A percentile compares a stretch with the other conserved stretches of the same genome.
Evolutionary conservation across 2,888 invertebrate species (phyloP).

Genomic region (Tillus elongatus): DNA sequence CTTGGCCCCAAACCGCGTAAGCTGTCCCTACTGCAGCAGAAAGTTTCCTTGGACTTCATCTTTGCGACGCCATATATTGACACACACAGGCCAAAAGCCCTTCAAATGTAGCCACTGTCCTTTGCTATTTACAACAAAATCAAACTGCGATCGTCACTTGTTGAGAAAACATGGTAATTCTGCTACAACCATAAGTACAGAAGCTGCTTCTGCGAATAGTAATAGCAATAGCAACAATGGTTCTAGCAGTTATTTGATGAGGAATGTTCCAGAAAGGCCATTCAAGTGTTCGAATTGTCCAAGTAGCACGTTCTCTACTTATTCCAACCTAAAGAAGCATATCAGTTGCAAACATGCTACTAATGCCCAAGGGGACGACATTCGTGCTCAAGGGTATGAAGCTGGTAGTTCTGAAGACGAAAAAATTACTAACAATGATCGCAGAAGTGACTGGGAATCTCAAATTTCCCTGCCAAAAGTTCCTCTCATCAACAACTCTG

Average conservation of each 20-base stretch:
- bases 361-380: constrained; percentile 39
- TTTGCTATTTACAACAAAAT: constrained; percentile 90
- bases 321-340: constrained; percentile 72
- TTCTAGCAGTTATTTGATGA: constrained; percentile 45
- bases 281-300: constrained; percentile 75
- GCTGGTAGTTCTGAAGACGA: constrained; percentile 41
- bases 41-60: constrained; percentile 97
- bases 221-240: constrained; percentile 24
- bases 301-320: constrained; percentile 71
- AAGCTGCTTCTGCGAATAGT: constrained; percentile 20
- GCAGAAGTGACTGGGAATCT: constrained; percentile 32
- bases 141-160: constrained; percentile 92
- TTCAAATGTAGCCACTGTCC: constrained; percentile 92
- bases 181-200: constrained; percentile 37
- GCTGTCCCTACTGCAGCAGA: constrained; percentile 86
- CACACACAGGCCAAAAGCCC: constrained; percentile 94
- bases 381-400: constrained; percentile 40
- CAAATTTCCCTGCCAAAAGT: constrained; percentile 30
- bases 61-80: constrained; percentile 84
- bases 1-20: constrained; percentile 86
- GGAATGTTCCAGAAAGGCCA: constrained; percentile 66
- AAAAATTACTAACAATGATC: constrained; percentile 37
- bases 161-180: constrained; percentile 72
- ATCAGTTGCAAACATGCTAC: constrained; percentile 61
- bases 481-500: constrained; percentile 19